Conservation (phyloP, 2,888 invertebrate species). For the Ormyrus pomaceus region DNA sequence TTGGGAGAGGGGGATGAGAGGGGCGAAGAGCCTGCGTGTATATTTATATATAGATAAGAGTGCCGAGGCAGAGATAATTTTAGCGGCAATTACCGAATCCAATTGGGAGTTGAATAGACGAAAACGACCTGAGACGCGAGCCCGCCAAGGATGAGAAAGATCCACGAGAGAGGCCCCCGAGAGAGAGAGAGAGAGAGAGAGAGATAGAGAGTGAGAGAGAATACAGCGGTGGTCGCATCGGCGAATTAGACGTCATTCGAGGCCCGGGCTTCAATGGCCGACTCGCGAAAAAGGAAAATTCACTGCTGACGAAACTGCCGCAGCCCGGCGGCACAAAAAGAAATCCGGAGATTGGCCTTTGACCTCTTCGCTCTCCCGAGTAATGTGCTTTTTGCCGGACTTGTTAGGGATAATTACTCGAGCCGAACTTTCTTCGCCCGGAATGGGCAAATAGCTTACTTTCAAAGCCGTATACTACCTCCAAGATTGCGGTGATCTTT, state of each 20-base stretch:
- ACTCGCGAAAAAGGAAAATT: conserved; percentile 38
- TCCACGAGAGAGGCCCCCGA: not conserved
- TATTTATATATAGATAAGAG: conserved; percentile 24
- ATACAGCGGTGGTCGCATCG: conserved; percentile 14
- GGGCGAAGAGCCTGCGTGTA: not conserved
- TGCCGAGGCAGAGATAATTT: conserved; percentile 64
- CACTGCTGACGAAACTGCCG: conserved; percentile 10
- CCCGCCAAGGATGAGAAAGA: not conserved
- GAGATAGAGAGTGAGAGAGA: not conserved
- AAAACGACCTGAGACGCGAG: conserved; percentile 62
- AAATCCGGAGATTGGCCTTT: conserved; percentile 34
- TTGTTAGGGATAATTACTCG: conserved; percentile 53
- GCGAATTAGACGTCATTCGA: conserved; percentile 43
- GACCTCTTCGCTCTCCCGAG: conserved; percentile 4
- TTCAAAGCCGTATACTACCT: not conserved
- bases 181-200: not conserved
- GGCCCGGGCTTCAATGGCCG: conserved; percentile 9
- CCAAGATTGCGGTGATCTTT: no score
- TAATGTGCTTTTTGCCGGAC: conserved; percentile 39
- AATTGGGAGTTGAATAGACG: conserved; percentile 68
- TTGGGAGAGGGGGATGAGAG: conserved; percentile 29
- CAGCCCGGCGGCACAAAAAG: not conserved
- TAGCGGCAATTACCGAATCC: conserved; percentile 68
- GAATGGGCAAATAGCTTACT: not conserved
- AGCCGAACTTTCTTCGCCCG: not conserved